These are phyloP conservation scores for Monarcha castaneiventris DNA, from an alignment of 2,113 vertebrate genomes.

Conservation along the genomic window DNA sequence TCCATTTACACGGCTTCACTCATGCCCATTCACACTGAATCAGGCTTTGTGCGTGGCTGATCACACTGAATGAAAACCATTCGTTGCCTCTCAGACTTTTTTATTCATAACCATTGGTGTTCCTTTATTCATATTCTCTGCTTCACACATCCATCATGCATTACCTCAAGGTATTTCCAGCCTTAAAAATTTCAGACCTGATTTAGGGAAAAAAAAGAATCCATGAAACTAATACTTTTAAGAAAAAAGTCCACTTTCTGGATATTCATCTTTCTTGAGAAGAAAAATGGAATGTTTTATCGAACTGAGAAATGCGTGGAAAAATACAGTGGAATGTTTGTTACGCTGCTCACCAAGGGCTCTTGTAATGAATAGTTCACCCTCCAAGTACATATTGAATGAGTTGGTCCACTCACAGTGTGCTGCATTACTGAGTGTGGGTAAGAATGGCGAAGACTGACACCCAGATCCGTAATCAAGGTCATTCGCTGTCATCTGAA, in stretches of 20 bases:
- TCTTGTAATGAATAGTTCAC: background rate
- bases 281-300: background rate
- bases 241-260: background rate
- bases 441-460: background rate
- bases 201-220: background rate
- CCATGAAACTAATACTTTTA: background rate
- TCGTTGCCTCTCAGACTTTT: background rate
- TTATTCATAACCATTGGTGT: background rate
- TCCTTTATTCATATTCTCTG: background rate
- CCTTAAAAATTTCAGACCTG: background rate
- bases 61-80: background rate
- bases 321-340: background rate
- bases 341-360: background rate
- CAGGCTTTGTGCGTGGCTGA: background rate
- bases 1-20: background rate
- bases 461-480: rapidly evolving
- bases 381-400: background rate
- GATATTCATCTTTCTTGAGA: background rate
- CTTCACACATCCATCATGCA: background rate
- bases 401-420: background rate
- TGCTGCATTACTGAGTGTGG: background rate
- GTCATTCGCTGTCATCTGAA: background rate
- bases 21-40: background rate
- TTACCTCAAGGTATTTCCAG: background rate
- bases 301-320: rapidly evolving